These are phyloP conservation scores for Bergia puertoricense DNA, from an alignment of 92 coral and sea anemone species.

Conservation along the genomic window DNA sequence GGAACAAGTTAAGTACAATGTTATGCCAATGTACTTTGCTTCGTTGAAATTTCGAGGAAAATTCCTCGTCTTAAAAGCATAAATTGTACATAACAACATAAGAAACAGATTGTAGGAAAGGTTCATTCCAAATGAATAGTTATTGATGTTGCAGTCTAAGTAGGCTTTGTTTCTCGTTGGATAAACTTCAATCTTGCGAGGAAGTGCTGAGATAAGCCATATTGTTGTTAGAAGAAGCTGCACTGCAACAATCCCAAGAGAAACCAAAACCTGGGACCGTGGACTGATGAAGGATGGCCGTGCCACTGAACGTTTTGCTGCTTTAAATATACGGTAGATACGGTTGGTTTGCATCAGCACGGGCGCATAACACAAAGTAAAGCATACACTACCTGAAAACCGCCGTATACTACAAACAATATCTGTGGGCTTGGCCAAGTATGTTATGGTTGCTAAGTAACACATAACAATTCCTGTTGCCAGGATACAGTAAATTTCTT, in stretches of 20 bases:
- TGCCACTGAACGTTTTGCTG: slow-evolving; percentile 81
- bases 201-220: slow-evolving; percentile 85
- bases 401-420: slow-evolving; percentile 64
- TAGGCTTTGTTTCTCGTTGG: slow-evolving; percentile 48
- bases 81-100: slow-evolving; percentile 81
- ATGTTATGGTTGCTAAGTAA: slow-evolving; percentile 63
- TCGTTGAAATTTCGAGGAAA: slow-evolving; percentile 98
- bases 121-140: slow-evolving; percentile 71
- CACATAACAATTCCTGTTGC: slow-evolving; percentile 74
- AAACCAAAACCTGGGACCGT: slow-evolving; percentile 74
- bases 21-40: slow-evolving; percentile 92
- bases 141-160: slow-evolving; percentile 68
- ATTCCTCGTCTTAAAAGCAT: slow-evolving; percentile 88
- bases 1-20: slow-evolving; percentile 92
- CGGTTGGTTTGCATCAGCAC: slow-evolving; percentile 89
- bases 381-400: slow-evolving; percentile 73
- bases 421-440: slow-evolving; percentile 64
- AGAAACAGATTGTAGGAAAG: slow-evolving; percentile 78
- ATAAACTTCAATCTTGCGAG: slow-evolving; percentile 62
- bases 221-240: slow-evolving; percentile 78
- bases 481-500: slow-evolving; percentile 78
- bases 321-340: slow-evolving; percentile 89
- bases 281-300: slow-evolving; percentile 91
- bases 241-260: slow-evolving; percentile 74
- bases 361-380: slow-evolving; percentile 90